Evolutionary conservation across 2,888 invertebrate species (phyloP), one percentile per base, ranked within the genome.

Genomic region (Mayetiola destructor): DNA sequence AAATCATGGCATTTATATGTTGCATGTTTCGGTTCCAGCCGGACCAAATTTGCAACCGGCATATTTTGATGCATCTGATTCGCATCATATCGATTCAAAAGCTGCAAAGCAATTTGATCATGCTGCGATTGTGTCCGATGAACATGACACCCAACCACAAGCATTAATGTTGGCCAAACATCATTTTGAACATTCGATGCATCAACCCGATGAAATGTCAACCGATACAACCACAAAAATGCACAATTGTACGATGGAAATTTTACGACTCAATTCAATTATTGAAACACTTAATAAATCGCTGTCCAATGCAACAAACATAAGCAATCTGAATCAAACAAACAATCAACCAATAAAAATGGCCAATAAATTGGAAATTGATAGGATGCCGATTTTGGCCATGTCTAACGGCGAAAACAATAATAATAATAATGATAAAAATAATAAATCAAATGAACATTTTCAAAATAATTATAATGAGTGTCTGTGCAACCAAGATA

Each of bases 1-100:
- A 60, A 75, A 79, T 64, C 80, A 80, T 66, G 81, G 82, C 54
- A 76, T 88, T 61, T 89, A 88, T 73, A 82, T 87, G 36, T 74
- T 89, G 63, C 88, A 89, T 65, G 81, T 89, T 59, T 84, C 84
- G 60, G 82, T 90, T 58, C 89, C 89, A 10, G 82, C 82, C 57
- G 75, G 40, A 21, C 57, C 53, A 5, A 53, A 53, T 57, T 29
- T 37, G 4, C 14, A 39, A 20, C 57, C 57, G 23, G 42, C 23
- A 42, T 27, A 48, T 27, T 48, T 48, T 48, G 27, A 27, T n/a
- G 42, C 27, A 23, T 5, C 48, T 27, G 27, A 48, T 27, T 27
- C 27, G 23, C 27, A 27, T 48, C n/a, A 48, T n/a, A 9, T 8
- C 48, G 1, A 27, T 5, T 14, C 12, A 23, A 48, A 18, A 18